Evolutionary conservation across 2,797 vertebrate genomes (phyloP), one percentile per base, ranked within the genome.

Genomic region (Gephyroberyx darwinii): DNA sequence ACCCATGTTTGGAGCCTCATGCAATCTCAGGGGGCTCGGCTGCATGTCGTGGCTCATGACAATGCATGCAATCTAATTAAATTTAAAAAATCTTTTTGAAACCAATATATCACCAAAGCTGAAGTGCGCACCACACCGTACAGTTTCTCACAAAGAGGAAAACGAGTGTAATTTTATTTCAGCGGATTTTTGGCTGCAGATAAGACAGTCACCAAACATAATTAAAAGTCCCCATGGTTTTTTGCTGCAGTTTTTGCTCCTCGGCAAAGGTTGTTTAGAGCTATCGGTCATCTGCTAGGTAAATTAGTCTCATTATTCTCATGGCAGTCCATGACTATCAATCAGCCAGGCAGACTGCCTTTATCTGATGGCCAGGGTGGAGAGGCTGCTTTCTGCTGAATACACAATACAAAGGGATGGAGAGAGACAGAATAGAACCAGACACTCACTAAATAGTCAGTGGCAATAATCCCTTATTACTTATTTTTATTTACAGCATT

Each of bases 241-340:
- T 48, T 69, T 48, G 62, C 57, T 41, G 57, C 65, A 55, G 77
- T 67, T 77, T 63, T 26, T 39, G 39, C 56, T 73, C 82, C 78
- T 86, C 80, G 69, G 68, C 73, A 85, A 84, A 90, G 88, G 87
- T 86, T 87, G 78, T 88, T 83, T 45, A 62, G 74, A 66, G 79
- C 85, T 92, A 93, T 93, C 90, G 82, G 90, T 92, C 93, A 94
- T 93, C 92, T 90, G 77, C 81, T 70, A 81, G 74, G 84, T 88
- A 91, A 93, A 93, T 94, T 86, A 92, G 86, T 78, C 78, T 86
- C 88, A 90, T 92, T 92, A 91, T 89, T 92, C 83, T 88, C 74
- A 76, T 85, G 85, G 84, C 90, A 83, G 82, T 71, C 82, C 82
- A 78, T 85, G 84, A 84, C 84, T 87, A 92, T 92, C 89, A 91